Evolutionary conservation across 2,113 vertebrate species (phyloP), one percentile per base, ranked within the genome.

Genomic region (Fukomys damarensis): DNA sequence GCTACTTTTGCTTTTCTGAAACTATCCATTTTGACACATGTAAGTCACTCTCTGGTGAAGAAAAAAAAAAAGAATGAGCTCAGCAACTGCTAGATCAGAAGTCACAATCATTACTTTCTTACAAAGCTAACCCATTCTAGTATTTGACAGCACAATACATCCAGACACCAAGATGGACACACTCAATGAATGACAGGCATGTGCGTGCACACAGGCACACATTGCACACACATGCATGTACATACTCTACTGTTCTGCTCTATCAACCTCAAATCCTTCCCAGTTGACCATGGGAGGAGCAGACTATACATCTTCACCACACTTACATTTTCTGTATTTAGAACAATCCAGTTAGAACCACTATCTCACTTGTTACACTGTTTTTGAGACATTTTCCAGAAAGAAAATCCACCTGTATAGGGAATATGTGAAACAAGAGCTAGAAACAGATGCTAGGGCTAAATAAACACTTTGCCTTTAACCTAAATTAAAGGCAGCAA

Each of bases 21-120:
- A 87, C 9, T 68, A n/a, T 35, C 38, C 70, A 24, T 94, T 94
- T 65, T 96, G 91, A 92, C 54, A 97, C 19, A 89, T 56, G 49
- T 43, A 84, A 86, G 82, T 96, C 96, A 97, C 92, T 97, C 85
- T 93, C 84, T 88, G 63, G 32, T 63, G 16, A 32, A 76, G 28
- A 46, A 30, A 49, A 46, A 46, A 70, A 72, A 93, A 72, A 92
- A 86, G 66, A 58, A 83, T 70, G 11, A 93, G 92, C 59, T 96
- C 68, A 89, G 70, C 94, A 93, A 93, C 58, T 72, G 49, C 59
- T 95, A 77, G 66, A 84, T 93, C 58, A 79, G 59, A 97, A 96
- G 46, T 88, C 86, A 30, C 28, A 83, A 85, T 89, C 87, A 89
- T 92, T 94, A 61, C 43, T 94, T 96, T 92, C 82, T 86, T 91